Percentiles rank a stretch among this genome's conserved stretches.
These are phyloP conservation scores for Bolborhynchus lineola DNA, from an alignment of 2,113 vertebrate genomes.

Conservation along the genomic window DNA sequence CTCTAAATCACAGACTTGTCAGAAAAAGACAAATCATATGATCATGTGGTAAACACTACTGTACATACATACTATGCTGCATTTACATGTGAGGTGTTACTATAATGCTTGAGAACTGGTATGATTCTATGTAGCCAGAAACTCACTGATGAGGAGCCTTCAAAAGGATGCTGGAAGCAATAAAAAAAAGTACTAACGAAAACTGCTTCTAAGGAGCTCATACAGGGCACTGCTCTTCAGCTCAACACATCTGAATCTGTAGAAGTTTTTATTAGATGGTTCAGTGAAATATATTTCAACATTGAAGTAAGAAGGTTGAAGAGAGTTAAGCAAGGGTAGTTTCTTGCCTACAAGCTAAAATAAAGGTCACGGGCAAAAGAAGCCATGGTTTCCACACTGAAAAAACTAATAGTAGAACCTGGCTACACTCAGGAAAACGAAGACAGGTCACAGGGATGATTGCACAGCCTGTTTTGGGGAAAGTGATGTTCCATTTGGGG, in stretches of 20 bases:
- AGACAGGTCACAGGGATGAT: not conserved
- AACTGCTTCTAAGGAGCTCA: not conserved
- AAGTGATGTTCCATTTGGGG: not conserved
- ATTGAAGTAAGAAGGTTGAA: not conserved
- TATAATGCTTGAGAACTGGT: not conserved
- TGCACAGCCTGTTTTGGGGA: rapidly evolving
- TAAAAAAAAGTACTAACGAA: not conserved
- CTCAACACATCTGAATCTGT: not conserved
- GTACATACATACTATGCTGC: not conserved
- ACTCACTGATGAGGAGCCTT: not conserved
- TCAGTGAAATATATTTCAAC: not conserved
- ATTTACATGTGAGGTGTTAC: not conserved
- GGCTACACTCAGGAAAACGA: not conserved
- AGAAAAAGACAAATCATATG: not conserved
- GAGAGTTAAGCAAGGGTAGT: not conserved
- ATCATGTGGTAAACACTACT: not conserved
- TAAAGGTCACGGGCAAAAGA: not conserved
- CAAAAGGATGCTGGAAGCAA: not conserved
- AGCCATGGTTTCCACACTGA: not conserved
- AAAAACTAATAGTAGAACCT: not conserved
- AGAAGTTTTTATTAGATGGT: not conserved
- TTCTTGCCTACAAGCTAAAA: not conserved
- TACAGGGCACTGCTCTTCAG: not conserved
- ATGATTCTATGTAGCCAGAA: not conserved
- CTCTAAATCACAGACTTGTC: not conserved